A percentile compares a stretch with the other conserved stretches of the same genome.
Conservation (phyloP, 2,797 vertebrate species). For the Poecilia gillii region DNA sequence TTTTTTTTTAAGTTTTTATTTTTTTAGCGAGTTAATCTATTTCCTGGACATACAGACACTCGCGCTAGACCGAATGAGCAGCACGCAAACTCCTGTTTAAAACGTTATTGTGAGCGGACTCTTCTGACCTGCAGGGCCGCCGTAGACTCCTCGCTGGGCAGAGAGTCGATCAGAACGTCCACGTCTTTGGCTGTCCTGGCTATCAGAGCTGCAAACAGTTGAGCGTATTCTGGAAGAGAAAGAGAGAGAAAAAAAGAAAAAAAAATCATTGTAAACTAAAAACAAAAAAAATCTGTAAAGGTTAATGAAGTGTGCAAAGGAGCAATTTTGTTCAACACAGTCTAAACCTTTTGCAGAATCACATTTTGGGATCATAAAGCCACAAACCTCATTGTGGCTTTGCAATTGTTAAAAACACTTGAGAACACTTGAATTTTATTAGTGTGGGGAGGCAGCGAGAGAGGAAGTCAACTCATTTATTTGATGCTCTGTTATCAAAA, state of each 20-base stretch:
- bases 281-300: background rate
- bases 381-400: background rate
- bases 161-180: conserved; percentile 95
- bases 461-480: too few species aligned
- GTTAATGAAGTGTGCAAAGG: background rate
- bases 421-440: too few species aligned
- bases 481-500: too few species aligned
- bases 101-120: background rate
- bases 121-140: conserved; percentile 91
- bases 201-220: conserved; percentile 96
- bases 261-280: background rate
- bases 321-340: background rate
- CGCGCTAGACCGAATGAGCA: too few species aligned
- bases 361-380: background rate
- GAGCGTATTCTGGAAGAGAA: conserved; percentile 91
- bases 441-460: too few species aligned
- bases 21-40: background rate
- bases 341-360: background rate
- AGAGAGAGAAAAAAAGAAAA: background rate
- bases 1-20: background rate
- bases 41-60: too few species aligned
- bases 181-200: conserved; percentile 97
- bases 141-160: conserved; percentile 97
- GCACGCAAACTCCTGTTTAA: background rate
- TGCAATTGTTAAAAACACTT: too few species aligned